Base-by-base conservation (phyloP, 2,797 vertebrate genomes). In the Yasuhikotakia modesta region DNA sequence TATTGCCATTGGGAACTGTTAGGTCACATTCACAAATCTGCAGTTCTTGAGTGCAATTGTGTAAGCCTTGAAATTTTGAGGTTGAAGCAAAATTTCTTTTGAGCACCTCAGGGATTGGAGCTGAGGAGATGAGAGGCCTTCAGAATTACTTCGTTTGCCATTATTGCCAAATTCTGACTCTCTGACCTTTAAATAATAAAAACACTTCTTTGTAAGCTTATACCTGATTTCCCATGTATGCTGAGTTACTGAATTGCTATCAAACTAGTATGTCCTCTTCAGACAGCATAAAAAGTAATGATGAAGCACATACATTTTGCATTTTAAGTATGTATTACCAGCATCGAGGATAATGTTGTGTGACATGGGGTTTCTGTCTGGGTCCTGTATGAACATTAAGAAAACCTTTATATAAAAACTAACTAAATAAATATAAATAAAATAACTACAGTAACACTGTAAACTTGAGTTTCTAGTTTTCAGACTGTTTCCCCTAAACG, bases 61-160 rank as follows among this genome's bases (percentile, higher is more conserved):
- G 61, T 57, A 75, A 79, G 76, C 50, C 39, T 60, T 70, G 70
- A 69, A 50, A 69, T 45, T 76, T 63, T 77, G 50, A 81, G 77
- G 69, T 64, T 76, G 17, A 72, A 57, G 71, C 67, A 79, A 76
- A 84, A 79, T 72, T 64, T 22, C 46, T 30, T 78, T 73, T 79
- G 71, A 71, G 74, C 46, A 70, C 80, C 71, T 74, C 61, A 17
- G 58, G 70, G 58, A 82, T n/a, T 32, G 67, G 60, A 75, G 70
- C 60, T 10, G 55, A 75, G 53, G 73, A 77, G 27, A 80, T n/a
- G 57, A 64, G 70, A 79, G 76, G 76, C 71, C 76, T 72, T 78
- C 67, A 78, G 24, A 78, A 63, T 70, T 27, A 63, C 67, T 63
- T 61, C 13, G 50, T 61, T 77, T 69, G 53, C 21, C 68, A 63